These are phyloP conservation scores for Anguilla obscura DNA, from an alignment of 2,797 vertebrate genomes.

Conservation along the genomic window DNA sequence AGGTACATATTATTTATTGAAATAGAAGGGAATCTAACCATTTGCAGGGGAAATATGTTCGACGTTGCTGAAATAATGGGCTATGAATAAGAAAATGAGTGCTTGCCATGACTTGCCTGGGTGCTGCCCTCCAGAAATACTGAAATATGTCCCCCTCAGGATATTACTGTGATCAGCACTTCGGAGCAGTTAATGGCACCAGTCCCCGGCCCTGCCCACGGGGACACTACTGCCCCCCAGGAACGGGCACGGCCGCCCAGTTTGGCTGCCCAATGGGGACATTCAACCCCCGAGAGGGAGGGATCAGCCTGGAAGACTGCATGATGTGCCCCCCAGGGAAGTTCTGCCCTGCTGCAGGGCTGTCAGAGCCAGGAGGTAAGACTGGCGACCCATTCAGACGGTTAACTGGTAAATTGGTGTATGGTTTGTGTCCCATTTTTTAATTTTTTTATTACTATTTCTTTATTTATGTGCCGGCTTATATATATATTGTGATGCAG, in stretches of 20 bases:
- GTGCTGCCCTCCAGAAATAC: conserved; percentile 15
- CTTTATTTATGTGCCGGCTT: neutral
- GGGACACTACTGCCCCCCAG: conserved; percentile 86
- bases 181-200: conserved; percentile 65
- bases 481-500: neutral
- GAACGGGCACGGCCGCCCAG: conserved; percentile 73
- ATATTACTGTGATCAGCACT: conserved; percentile 81
- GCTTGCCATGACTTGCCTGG: conserved; percentile 2
- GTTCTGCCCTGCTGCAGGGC: conserved; percentile 78
- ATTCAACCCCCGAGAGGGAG: conserved; percentile 71
- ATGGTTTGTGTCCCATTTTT: neutral
- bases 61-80: neutral
- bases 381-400: neutral
- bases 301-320: conserved; percentile 67
- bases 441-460: neutral
- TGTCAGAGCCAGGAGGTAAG: conserved; percentile 81
- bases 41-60: neutral
- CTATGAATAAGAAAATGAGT: neutral
- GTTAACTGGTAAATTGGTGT: neutral
- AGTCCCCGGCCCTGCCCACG: conserved; percentile 76
- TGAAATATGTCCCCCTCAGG: conserved; percentile 62
- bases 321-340: conserved; percentile 78
- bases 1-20: neutral
- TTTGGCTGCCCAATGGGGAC: conserved; percentile 83
- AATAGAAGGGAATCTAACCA: neutral